Evolutionary conservation across 2,113 vertebrate species (phyloP), one percentile per base, ranked within the genome.

Genomic region (Tonatia bakeri): DNA sequence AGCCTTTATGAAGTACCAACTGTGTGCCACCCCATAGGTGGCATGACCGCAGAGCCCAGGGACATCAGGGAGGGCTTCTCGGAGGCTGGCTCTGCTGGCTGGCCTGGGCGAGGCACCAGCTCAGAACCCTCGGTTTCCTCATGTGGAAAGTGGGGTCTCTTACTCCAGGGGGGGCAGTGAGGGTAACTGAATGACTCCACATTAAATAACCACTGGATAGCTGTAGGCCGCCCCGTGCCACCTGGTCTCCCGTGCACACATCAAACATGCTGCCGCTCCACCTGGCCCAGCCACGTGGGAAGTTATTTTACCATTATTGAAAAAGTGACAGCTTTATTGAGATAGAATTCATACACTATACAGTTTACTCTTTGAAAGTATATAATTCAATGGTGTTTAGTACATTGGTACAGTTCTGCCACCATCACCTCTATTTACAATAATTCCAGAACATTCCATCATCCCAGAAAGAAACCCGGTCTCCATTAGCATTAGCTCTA

Each of bases 1-100:
- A 2, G 22, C 8, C 26, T 54, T 69, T 33, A 8, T 3, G 13
- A 16, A n/a, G 43, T 24, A 4, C 6, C 0, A 19, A 7, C 3
- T 28, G 19, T 3, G 56, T 4, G 31, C 54, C 50, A 16, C 50
- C 77, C n/a, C 20, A 20, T 36, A 24, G 19, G 33, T 1, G 20
- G 76, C 33, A n/a, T 45, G 75, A n/a, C n/a, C 4, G 12, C 0
- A 31, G 81, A 73, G 67, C 43, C 4, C 36, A 0, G 43, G 7
- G 36, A 15, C 24, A 17, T 54, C 54, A 8, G 20, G 61, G 61
- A 31, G 61, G 52, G 36, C 85, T 79, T 36, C 24, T 47, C 36
- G 45, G 45, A 83, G 65, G 43, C 14, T 1, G n/a, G n/a, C 54
- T 64, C 54, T 84, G n/a, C 43, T 9, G 17, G 52, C 52, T 70